Conservation (phyloP, 2,797 vertebrate species). For the Meriones psammophilus region DNA sequence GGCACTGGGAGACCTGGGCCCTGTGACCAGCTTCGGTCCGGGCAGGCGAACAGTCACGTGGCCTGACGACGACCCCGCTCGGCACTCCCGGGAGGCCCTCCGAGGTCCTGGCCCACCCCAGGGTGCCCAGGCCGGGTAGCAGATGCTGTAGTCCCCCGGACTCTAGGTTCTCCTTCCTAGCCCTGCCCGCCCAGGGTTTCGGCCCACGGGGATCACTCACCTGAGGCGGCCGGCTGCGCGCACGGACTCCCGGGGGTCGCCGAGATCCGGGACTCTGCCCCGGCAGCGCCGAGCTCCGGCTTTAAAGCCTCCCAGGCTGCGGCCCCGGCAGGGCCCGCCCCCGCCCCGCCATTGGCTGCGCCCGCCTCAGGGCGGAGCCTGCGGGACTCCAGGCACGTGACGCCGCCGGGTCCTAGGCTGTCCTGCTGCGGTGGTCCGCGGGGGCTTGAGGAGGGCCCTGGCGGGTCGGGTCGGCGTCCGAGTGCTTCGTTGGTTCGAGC, state of each 20-base stretch:
- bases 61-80: neutral
- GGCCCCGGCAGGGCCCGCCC: neutral
- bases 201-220: neutral
- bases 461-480: neutral
- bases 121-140: neutral
- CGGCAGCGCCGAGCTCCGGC: neutral
- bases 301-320: conserved; percentile 66
- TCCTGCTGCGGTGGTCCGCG: neutral
- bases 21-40: neutral
- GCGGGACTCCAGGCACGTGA: conserved; percentile 51
- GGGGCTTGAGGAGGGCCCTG: neutral
- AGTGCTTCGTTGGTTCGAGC: rapidly evolving
- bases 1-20: neutral
- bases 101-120: neutral
- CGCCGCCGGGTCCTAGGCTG: neutral
- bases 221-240: conserved; percentile 39
- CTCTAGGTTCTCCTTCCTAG: neutral
- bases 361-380: neutral
- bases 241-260: rapidly evolving
- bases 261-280: neutral
- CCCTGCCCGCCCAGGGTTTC: rapidly evolving
- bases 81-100: neutral
- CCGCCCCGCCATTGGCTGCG: conserved; percentile 63
- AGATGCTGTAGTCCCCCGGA: neutral
- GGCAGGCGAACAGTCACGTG: neutral